Conservation (phyloP, 2,113 vertebrate species). For the Melanerpes formicivorus region DNA sequence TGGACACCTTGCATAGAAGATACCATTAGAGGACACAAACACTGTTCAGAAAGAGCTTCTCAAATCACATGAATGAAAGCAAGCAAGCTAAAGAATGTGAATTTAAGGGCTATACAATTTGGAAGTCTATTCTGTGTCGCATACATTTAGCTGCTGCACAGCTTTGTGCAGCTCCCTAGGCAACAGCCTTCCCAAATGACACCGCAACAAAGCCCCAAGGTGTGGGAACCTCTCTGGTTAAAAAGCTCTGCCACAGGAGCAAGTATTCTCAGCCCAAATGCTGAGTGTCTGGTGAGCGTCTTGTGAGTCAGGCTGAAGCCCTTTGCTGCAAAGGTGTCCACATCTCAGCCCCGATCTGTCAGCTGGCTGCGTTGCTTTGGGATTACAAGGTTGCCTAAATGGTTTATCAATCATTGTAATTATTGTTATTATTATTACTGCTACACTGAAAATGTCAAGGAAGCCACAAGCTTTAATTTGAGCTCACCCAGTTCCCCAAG, state of each 20-base stretch:
- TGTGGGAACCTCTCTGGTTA: neutral
- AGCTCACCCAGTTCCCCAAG: neutral
- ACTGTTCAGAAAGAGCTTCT: neutral
- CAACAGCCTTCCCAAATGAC: constrained; percentile 55
- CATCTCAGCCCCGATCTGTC: neutral
- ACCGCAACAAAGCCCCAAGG: constrained; percentile 30
- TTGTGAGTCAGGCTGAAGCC: neutral
- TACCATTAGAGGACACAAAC: neutral
- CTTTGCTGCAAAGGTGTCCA: neutral
- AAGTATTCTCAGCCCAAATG: neutral
- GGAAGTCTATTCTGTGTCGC: neutral
- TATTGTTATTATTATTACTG: neutral
- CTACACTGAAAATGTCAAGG: neutral
- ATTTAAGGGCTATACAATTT: neutral
- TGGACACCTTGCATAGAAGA: neutral
- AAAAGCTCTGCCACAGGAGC: neutral
- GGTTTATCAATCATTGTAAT: neutral
- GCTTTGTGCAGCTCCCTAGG: constrained; percentile 51
- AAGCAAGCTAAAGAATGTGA: neutral
- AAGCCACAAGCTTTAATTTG: neutral
- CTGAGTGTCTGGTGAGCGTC: neutral
- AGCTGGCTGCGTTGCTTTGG: neutral
- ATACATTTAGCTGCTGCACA: neutral
- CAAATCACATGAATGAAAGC: neutral
- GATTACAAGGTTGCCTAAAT: neutral